Evolutionary conservation across 2,888 invertebrate species (phyloP), one percentile per base, ranked within the genome.

Genomic region (Aromia moschata): DNA sequence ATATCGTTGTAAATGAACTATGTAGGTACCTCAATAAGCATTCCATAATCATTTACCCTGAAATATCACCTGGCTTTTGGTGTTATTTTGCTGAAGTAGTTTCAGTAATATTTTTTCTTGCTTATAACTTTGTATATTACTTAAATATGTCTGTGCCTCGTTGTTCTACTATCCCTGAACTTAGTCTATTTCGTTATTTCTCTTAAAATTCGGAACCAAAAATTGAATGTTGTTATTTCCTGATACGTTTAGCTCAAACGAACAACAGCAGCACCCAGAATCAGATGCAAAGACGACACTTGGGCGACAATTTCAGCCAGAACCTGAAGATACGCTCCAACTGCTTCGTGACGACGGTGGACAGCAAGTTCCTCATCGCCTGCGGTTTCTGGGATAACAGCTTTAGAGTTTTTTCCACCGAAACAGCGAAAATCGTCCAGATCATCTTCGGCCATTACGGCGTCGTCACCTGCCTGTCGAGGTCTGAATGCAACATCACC

Each of bases 311-410:
- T 83, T 98, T 99, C 84, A 98, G 98, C 75, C 98, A 98, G 81
- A 93, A 97, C 77, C 85, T 98, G 67, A 91, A 92, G 78, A 94
- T 98, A 72, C 88, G 93, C 62, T 92, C 93, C 73, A 95, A 94
- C 81, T 97, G 97, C 80, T 99, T 98, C 83, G 95, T 98, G 18
- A 97, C 97, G 17, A 98, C 98, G 0, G 97, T 98, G 1, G 99
- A 99, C 82, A 96, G 96, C 75, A 87, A 95, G 66, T 97, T 96
- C 83, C 87, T 99, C 68, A 93, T 99, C 67, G 97, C 98, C 0
- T 96, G 97, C 77, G 99, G 99, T 52, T 99, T 98, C 83, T 98
- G 98, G 95, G 99, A 99, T 81, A 98, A 98, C 82, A 97, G 97
- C 82, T 99, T 99, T 84, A 84, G 99, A 4, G 96, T 99, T 12